Conservation (phyloP, 2,888 invertebrate species). For the Diachrysia chrysitis region DNA sequence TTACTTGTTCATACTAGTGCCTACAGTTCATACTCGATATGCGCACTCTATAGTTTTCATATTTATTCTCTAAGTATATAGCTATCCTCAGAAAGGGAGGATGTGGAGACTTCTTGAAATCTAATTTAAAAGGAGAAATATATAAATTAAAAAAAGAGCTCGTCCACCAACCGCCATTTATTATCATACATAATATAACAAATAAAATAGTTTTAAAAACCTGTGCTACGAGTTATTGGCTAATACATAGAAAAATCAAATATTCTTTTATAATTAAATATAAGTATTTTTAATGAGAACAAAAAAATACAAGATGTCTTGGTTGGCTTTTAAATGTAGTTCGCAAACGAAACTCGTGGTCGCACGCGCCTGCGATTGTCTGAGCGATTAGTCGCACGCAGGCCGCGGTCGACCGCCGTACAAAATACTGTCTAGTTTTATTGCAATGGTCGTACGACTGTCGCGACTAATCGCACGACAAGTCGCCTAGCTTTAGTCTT, state of each 20-base stretch:
- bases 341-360: constrained; percentile 27
- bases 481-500: background rate
- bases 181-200: constrained; percentile 66
- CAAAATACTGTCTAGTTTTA: constrained; percentile 49
- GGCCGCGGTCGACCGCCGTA: constrained; percentile 14
- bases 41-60: too few species aligned
- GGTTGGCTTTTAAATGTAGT: constrained; percentile 47
- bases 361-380: constrained; percentile 11
- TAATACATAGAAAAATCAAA: constrained; percentile 63
- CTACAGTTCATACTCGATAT: too few species aligned
- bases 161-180: constrained; percentile 69
- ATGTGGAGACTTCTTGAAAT: too few species aligned
- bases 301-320: constrained; percentile 52
- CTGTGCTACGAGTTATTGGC: constrained; percentile 60
- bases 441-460: background rate
- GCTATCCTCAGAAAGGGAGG: too few species aligned
- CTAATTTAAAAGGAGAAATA: too few species aligned
- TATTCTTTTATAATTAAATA: constrained; percentile 57
- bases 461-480: constrained; percentile 7
- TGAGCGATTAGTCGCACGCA: constrained; percentile 20
- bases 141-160: constrained; percentile 30
- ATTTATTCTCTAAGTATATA: too few species aligned
- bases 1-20: too few species aligned
- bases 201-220: constrained; percentile 67
- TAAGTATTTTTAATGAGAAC: constrained; percentile 53